phyloP scores from a whole-genome alignment of 2,113 vertebrate genomes.

The Falco punctatus region DNA sequence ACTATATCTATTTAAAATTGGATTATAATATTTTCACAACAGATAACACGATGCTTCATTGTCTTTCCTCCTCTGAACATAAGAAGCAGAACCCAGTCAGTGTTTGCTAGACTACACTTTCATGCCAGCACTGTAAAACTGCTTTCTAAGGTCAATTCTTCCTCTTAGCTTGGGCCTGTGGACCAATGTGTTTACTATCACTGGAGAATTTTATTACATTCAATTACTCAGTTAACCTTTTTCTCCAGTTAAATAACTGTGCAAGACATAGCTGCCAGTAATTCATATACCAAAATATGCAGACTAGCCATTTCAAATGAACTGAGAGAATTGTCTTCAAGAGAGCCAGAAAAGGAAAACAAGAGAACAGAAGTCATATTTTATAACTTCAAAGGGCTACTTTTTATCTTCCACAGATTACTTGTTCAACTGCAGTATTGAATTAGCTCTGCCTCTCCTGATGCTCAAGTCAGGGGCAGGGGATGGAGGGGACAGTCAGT shows the following conservation, averaged over 20 bases:
- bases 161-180: not conserved
- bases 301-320: conserved; percentile 26
- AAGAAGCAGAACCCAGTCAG: not conserved
- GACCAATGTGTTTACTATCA: not conserved
- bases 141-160: conserved; percentile 8
- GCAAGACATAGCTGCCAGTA: not conserved
- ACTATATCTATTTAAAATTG: not conserved
- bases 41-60: not conserved
- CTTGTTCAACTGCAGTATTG: conserved; percentile 21
- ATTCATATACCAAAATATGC: conserved; percentile 10
- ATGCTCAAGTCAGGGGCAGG: not conserved
- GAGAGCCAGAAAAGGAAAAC: conserved; percentile 25
- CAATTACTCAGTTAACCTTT: not conserved
- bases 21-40: not conserved
- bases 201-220: not conserved
- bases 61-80: not conserved
- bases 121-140: not conserved
- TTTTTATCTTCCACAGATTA: conserved; percentile 49
- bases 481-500: not conserved
- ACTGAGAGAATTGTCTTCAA: not conserved
- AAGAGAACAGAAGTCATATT: not conserved
- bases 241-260: conserved; percentile 19
- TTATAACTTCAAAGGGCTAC: conserved; percentile 24
- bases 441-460: conserved; percentile 1
- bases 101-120: not conserved